Conservation (phyloP, 2,797 vertebrate genomes). For the Xerus rutilus region DNA sequence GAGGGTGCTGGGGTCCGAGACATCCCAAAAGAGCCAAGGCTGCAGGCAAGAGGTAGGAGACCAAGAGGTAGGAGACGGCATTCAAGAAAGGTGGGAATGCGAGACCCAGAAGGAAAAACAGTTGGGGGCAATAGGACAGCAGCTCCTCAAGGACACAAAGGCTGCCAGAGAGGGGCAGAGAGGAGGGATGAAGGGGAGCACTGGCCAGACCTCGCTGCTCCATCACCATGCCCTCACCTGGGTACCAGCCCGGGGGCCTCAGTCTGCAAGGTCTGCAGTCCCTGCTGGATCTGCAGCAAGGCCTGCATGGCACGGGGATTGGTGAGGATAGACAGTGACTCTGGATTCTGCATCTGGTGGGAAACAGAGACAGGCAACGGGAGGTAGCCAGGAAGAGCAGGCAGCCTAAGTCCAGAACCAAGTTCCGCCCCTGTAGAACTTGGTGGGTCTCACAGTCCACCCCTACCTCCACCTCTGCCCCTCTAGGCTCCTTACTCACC, state of each 20-base stretch:
- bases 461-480: no score
- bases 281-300: conserved; percentile 99
- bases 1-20: conserved; percentile 87
- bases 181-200: background rate
- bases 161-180: background rate
- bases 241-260: conserved; percentile 98
- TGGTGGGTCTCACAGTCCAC: background rate
- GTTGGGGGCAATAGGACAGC: background rate
- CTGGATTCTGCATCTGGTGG: conserved; percentile 98
- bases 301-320: conserved; percentile 99
- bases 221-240: conserved; percentile 87
- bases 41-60: conserved; percentile 82
- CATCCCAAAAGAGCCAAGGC: conserved; percentile 93
- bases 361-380: background rate
- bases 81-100: background rate
- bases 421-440: background rate
- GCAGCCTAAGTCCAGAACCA: background rate
- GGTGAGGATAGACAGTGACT: conserved; percentile 97
- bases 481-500: conserved; percentile 87
- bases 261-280: conserved; percentile 97
- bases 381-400: background rate
- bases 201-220: background rate
- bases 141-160: background rate
- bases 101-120: background rate
- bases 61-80: background rate